Evolutionary conservation across 2,113 vertebrate genomes (phyloP), one percentile per base, ranked within the genome.

Genomic region (Xiphophorus hellerii): DNA sequence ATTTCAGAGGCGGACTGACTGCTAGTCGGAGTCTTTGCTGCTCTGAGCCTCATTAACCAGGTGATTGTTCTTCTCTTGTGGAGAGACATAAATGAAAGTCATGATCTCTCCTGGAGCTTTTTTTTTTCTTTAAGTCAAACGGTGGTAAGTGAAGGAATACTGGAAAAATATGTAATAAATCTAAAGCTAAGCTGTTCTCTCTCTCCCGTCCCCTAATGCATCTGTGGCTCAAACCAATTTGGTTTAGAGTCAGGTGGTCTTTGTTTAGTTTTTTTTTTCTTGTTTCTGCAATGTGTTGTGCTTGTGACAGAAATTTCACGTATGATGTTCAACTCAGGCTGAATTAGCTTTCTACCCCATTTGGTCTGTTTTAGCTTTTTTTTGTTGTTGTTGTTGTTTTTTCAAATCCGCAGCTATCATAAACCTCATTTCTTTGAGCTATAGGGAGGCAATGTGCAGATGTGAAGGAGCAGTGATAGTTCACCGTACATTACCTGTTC

Each of bases 41-140:
- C 69, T 64, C 61, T 0, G 14, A 64, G 76, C 77, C 71, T 89
- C 83, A 75, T 85, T 87, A 78, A 62, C 64, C 71, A n/a, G 29
- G 31, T 71, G 79, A 82, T 75, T 80, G 81, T 78, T 84, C 11
- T 17, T 37, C 69, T 79, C 71, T 30, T 76, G 54, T 1, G 58
- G 63, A 66, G 75, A 69, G 63, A 73, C 62, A 44, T 75, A 54
- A 66, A 20, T 61, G 33, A 5, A 60, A 48, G 67, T 71, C 61
- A 15, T 73, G 73, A 74, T 28, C 73, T 25, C 3, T 17, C 27
- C n/a, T 1, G 68, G 51, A 54, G 64, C 66, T 80, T 35, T 66
- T 74, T 62, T 80, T 62, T 80, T 28, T 28, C 10, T 37, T 66
- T 44, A 80, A 48, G 27, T 66, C 25, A 27, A 20, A 8, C 2